Evolutionary conservation across 30 jellyfish, hydroid and myxozoan genomes (phyloP).

Genomic region (Turritopsis rubra): DNA sequence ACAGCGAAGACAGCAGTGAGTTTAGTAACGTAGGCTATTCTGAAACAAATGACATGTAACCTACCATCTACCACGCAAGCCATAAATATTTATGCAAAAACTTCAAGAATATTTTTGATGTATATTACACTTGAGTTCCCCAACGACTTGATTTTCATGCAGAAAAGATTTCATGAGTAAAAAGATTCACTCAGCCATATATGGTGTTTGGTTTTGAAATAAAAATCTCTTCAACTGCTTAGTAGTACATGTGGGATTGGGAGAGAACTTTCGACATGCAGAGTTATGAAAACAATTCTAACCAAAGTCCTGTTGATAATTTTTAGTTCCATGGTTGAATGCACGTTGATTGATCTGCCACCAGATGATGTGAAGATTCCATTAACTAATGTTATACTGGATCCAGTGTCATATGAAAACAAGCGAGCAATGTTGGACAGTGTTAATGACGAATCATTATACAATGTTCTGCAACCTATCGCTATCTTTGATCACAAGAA

Average conservation of each 20-base stretch:
- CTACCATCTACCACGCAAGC: not conserved
- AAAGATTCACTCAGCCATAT: not conserved
- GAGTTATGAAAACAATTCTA: not conserved
- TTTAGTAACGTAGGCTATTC: not conserved
- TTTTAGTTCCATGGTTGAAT: not conserved
- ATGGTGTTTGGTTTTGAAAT: not conserved
- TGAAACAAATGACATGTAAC: not conserved
- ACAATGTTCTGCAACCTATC: not conserved
- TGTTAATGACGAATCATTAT: not conserved
- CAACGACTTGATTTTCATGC: not conserved
- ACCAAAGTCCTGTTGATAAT: not conserved
- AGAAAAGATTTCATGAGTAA: not conserved
- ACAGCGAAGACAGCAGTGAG: not conserved
- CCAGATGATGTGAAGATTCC: not conserved
- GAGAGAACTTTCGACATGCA: not conserved
- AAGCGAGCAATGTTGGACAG: slow-evolving; percentile 1
- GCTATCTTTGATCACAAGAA: not conserved
- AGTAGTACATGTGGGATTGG: not conserved
- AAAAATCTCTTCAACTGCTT: not conserved
- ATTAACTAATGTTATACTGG: not conserved
- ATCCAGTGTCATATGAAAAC: not conserved
- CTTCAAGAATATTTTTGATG: not conserved
- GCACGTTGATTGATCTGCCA: slow-evolving; percentile 12
- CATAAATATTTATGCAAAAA: not conserved
- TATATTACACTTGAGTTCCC: not conserved